Evolutionary conservation across 2,797 vertebrate species (phyloP).

Genomic region (Alauda arvensis): DNA sequence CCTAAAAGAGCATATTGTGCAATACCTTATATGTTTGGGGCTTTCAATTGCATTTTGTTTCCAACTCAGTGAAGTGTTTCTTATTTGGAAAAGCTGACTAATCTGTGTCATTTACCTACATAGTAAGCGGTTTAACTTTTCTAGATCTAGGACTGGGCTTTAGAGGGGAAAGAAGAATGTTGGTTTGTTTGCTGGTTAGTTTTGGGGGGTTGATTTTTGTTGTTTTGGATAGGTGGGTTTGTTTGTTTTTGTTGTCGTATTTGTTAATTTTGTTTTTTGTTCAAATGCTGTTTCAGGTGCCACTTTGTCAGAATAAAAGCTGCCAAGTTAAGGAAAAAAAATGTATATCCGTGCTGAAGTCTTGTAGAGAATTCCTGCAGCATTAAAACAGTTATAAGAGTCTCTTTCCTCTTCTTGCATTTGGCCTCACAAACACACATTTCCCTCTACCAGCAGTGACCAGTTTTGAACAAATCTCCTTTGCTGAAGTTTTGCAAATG

Average conservation of each 20-base stretch:
- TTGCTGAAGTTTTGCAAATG: not conserved
- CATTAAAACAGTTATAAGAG: not conserved
- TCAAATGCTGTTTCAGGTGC: not conserved
- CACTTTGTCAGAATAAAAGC: not conserved
- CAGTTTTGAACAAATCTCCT: not conserved
- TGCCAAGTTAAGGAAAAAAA: not conserved
- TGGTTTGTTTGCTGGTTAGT: not conserved
- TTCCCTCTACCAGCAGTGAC: not conserved
- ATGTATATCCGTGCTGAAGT: not conserved
- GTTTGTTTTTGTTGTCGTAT: not conserved
- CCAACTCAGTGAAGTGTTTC: not conserved
- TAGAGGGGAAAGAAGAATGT: not conserved
- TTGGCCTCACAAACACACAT: not conserved
- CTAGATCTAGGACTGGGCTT: not conserved
- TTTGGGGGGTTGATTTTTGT: not conserved
- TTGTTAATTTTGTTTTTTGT: not conserved
- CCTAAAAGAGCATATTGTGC: slow-evolving; percentile 23
- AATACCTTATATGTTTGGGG: not conserved
- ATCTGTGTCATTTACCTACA: not conserved
- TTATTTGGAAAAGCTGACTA: slow-evolving; percentile 1
- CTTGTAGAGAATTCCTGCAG: not conserved
- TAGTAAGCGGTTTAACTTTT: not conserved
- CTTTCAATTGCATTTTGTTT: not conserved
- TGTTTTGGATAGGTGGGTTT: not conserved
- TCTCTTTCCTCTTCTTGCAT: not conserved